Evolutionary conservation across 2,113 vertebrate genomes (phyloP).

Genomic region (Nerophis lumbriciformis): DNA sequence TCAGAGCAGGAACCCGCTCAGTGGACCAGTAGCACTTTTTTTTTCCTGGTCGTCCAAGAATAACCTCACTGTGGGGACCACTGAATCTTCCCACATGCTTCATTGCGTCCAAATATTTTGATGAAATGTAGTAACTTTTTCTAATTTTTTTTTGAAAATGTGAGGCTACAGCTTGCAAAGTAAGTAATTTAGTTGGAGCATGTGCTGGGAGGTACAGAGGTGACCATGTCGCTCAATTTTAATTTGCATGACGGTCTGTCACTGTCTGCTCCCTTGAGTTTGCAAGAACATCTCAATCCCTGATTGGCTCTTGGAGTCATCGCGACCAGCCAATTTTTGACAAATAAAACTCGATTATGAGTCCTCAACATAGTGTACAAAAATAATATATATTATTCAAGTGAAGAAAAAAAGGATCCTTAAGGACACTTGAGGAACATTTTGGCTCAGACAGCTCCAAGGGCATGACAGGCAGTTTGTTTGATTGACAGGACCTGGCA

Average conservation of each 20-base stretch:
- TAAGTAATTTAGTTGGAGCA: not conserved
- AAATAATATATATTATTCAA: not conserved
- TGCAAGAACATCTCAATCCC: not conserved
- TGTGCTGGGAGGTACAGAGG: not conserved
- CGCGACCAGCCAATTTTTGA: not conserved
- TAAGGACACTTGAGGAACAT: not conserved
- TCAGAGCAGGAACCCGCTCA: slow-evolving; percentile 69
- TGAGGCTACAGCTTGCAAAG: slow-evolving; percentile 1
- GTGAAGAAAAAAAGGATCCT: not conserved
- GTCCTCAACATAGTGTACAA: not conserved
- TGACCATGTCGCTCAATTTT: not conserved
- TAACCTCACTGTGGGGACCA: slow-evolving; percentile 62
- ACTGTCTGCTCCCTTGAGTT: not conserved
- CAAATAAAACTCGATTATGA: not conserved
- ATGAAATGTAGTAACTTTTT: slow-evolving; percentile 11
- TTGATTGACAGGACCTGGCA: slow-evolving; percentile 6
- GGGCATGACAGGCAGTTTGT: not conserved
- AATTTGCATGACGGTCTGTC: slow-evolving; percentile 7
- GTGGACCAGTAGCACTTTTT: slow-evolving; percentile 67
- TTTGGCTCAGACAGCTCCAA: not conserved
- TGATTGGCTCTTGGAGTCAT: slow-evolving; percentile 1
- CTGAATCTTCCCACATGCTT: slow-evolving; percentile 41
- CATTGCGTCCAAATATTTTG: slow-evolving; percentile 41
- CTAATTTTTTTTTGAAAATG: slow-evolving; percentile 4
- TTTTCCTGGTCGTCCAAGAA: slow-evolving; percentile 62